phyloP scores from a whole-genome alignment of 2,797 vertebrate species.

The Iguana delicatissima region DNA sequence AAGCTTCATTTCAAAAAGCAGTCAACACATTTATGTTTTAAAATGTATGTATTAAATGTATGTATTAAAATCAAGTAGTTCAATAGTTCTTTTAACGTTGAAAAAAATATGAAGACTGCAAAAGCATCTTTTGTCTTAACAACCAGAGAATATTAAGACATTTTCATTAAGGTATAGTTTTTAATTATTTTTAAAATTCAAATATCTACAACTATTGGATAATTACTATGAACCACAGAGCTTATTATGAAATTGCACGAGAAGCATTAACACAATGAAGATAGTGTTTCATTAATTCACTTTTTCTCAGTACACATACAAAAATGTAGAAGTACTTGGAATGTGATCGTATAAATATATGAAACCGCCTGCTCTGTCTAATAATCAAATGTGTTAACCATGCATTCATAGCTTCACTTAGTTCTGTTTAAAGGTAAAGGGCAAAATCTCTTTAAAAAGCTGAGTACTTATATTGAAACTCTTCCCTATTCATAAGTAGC shows the following conservation, averaged over 20 bases:
- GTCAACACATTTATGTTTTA: not conserved
- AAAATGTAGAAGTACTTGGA: conserved; percentile 57
- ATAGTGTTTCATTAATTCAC: conserved; percentile 58
- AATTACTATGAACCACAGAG: conserved; percentile 55
- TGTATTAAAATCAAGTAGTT: not conserved
- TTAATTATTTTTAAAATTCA: conserved; percentile 51
- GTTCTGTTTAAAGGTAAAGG: not conserved
- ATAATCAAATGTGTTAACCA: conserved; percentile 52
- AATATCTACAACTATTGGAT: conserved; percentile 63
- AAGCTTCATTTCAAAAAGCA: not conserved
- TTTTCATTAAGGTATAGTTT: conserved; percentile 39
- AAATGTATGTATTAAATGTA: not conserved
- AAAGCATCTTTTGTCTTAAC: conserved; percentile 42
- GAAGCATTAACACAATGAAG: conserved; percentile 60
- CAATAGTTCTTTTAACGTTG: conserved; percentile 3
- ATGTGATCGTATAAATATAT: conserved; percentile 48
- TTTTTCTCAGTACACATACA: conserved; percentile 34
- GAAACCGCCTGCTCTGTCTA: conserved; percentile 47
- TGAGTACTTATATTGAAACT: not conserved
- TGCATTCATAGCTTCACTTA: conserved; percentile 38
- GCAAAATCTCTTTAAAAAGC: not conserved
- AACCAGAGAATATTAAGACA: conserved; percentile 46
- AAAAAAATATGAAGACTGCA: conserved; percentile 36
- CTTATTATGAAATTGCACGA: conserved; percentile 52
- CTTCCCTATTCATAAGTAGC: not conserved